phyloP scores from a whole-genome alignment of 2,888 invertebrate species.

The Mimumesa dahlbomi region DNA sequence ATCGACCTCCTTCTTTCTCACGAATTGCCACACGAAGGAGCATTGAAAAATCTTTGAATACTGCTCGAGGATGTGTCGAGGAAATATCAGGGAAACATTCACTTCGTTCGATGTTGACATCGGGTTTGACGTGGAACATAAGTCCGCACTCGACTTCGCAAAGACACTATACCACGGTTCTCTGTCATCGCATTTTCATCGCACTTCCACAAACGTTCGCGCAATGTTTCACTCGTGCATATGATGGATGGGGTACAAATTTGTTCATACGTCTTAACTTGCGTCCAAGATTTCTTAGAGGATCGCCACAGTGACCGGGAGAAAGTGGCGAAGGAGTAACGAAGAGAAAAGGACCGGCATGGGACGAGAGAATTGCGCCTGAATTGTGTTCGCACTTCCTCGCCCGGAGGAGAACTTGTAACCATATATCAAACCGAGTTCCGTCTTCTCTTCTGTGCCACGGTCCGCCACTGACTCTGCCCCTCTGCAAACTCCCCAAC shows the following conservation, averaged over 20 bases:
- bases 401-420: conserved; percentile 65
- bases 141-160: conserved; percentile 40
- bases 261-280: conserved; percentile 64
- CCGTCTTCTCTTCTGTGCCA: conserved; percentile 64
- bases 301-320: conserved; percentile 46
- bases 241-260: conserved; percentile 64
- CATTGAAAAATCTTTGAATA: neutral
- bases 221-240: conserved; percentile 51
- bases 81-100: conserved; percentile 9
- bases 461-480: conserved; percentile 60
- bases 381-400: conserved; percentile 70
- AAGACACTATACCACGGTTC: conserved; percentile 32
- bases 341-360: conserved; percentile 10
- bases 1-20: neutral
- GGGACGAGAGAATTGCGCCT: conserved; percentile 62
- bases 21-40: neutral
- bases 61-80: neutral
- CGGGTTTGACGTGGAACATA: conserved; percentile 38
- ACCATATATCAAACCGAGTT: conserved; percentile 72
- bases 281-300: conserved; percentile 45
- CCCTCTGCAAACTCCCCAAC: conserved; percentile 65
- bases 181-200: conserved; percentile 60
- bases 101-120: conserved; percentile 15
- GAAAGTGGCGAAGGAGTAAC: conserved; percentile 2
- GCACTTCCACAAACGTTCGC: conserved; percentile 21